A percentile compares a stretch with the other conserved stretches of the same genome.
Conservation (phyloP, 1,140 invertebrate genomes). For the Battus philenor region DNA sequence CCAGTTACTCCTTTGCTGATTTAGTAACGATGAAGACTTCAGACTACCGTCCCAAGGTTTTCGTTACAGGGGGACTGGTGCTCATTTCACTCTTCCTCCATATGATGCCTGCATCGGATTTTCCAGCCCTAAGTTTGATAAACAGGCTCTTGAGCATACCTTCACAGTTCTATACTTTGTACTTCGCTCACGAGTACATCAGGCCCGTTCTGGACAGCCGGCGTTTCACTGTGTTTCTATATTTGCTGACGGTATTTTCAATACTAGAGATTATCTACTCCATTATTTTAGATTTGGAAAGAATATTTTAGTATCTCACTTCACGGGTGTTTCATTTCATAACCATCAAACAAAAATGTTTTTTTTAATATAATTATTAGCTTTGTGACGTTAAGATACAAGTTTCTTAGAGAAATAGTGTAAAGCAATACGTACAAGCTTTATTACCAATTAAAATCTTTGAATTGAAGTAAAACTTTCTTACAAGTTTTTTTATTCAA, state of each 20-base stretch:
- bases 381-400: slow-evolving; percentile 33
- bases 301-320: too few species aligned
- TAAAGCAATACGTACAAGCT: too few species aligned
- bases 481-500: too few species aligned
- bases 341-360: background rate
- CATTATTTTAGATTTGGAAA: slow-evolving; percentile 25
- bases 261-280: slow-evolving; percentile 36
- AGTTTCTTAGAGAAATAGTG: too few species aligned
- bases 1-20: slow-evolving; percentile 33
- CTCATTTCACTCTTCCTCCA: slow-evolving; percentile 21
- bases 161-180: slow-evolving; percentile 33
- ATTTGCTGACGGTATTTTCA: slow-evolving; percentile 30
- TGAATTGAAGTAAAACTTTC: too few species aligned
- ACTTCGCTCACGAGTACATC: slow-evolving; percentile 34
- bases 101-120: slow-evolving; percentile 27
- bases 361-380: slow-evolving; percentile 11
- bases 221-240: slow-evolving; percentile 26
- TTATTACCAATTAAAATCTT: too few species aligned
- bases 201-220: slow-evolving; percentile 28
- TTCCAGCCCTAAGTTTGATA: slow-evolving; percentile 31
- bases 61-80: slow-evolving; percentile 22
- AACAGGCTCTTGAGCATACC: slow-evolving; percentile 37
- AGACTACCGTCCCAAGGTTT: slow-evolving; percentile 15
- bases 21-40: slow-evolving; percentile 22
- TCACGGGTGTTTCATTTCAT: too few species aligned